Conservation (phyloP, 2,888 invertebrate genomes). For the Microdon myrmicae region DNA sequence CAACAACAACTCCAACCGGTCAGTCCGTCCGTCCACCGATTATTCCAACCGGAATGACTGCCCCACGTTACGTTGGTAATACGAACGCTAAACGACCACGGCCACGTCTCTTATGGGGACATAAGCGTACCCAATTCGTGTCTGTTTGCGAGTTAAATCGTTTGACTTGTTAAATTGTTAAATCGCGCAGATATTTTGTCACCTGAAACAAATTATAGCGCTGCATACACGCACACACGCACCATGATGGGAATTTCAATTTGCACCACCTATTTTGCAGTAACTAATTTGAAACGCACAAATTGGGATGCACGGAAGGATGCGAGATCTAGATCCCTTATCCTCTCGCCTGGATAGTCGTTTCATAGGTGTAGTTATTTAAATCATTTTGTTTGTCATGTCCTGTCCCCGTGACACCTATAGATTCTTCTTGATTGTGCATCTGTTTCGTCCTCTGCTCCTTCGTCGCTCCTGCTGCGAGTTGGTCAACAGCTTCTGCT, state of each 20-base stretch:
- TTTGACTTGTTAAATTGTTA: slow-evolving; percentile 49
- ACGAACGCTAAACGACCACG: slow-evolving; percentile 14
- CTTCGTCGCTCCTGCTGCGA: too few species aligned
- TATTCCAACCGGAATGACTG: slow-evolving; percentile 16
- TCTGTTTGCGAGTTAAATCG: slow-evolving; percentile 51
- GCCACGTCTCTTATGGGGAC: not conserved
- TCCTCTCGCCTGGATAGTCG: not conserved
- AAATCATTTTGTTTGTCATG: slow-evolving; percentile 22
- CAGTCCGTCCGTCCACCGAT: slow-evolving; percentile 16
- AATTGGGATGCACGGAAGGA: slow-evolving; percentile 13
- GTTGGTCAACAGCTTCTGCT: too few species aligned
- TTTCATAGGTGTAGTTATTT: slow-evolving; percentile 6
- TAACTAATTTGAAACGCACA: slow-evolving; percentile 24
- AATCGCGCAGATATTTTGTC: slow-evolving; percentile 52
- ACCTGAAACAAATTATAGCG: slow-evolving; percentile 49
- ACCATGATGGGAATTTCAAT: slow-evolving; percentile 26
- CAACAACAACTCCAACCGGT: slow-evolving; percentile 8
- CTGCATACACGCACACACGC: slow-evolving; percentile 23
- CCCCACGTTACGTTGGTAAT: slow-evolving; percentile 22
- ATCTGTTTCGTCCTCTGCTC: too few species aligned
- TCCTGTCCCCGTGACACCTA: slow-evolving; percentile 1
- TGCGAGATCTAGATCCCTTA: not conserved
- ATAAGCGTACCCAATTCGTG: slow-evolving; percentile 41
- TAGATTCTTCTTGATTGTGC: slow-evolving; percentile 7
- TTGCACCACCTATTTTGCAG: slow-evolving; percentile 13